Evolutionary conservation across 2,888 invertebrate genomes (phyloP), one percentile per base, ranked within the genome.

Genomic region (Marronus borbonicus): DNA sequence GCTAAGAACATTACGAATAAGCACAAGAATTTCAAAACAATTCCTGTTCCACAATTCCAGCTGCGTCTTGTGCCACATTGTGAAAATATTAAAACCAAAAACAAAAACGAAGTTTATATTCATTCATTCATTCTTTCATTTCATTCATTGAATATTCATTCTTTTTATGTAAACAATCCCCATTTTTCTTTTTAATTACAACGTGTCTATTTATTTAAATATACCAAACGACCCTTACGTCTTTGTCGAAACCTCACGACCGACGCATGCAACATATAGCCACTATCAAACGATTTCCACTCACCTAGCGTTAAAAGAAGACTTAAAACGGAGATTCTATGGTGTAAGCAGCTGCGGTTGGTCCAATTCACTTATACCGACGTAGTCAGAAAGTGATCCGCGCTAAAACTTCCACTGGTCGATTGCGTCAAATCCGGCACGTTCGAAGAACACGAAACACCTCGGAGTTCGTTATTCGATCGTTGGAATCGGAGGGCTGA

Each of bases 271-370:
- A 62, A 60, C 10, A 10, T 17, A 17, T 17, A 17, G 17, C 17
- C 60, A 28, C 14, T 12, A 28, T 24, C 10, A 14, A 68, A 68
- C n/a, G 10, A 28, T n/a, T 58, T 60, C 39, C 60, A 74, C 72
- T 74, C 44, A 74, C 72, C 72, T 62, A 28, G 20, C 31, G n/a
- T 44, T 60, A 74, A 60, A 74, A 20, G 2, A 74, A 72, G 39
- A 5, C 72, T 60, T 14, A 58, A 74, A 60, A 39, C 44, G 28
- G 49, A 74, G 44, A 60, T 60, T 12, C 60, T 7, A 31, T 31
- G 31, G 31, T 31, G 31, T 31, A 36, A 31, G 8, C 12, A 0
- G 12, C 14, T 60, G 24, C 31, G 3, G 12, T 62, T 31, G 28
- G 28, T 62, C 20, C 20, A 20, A 20, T 28, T 20, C 28, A 31